These are phyloP conservation scores for Delphinus delphis DNA, from an alignment of 2,113 vertebrate genomes.

Conservation along the genomic window DNA sequence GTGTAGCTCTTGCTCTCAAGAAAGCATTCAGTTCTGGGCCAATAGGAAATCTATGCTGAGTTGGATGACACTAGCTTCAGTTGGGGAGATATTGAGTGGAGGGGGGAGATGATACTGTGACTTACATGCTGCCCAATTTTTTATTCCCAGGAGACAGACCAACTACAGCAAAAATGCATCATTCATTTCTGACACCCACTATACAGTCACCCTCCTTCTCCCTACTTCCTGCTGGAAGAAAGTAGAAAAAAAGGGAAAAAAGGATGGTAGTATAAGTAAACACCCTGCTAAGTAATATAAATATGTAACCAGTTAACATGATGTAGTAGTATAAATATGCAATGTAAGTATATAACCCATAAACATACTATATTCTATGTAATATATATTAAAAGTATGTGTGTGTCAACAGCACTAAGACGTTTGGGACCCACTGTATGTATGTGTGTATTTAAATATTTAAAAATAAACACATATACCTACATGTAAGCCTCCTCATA, in stretches of 20 bases:
- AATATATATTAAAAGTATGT: background rate
- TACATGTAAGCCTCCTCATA: background rate
- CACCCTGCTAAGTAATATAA: background rate
- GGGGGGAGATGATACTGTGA: background rate
- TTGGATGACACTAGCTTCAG: background rate
- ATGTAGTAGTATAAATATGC: background rate
- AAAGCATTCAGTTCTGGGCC: background rate
- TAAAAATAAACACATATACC: background rate
- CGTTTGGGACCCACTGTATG: background rate
- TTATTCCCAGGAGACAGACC: background rate
- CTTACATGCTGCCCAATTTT: background rate
- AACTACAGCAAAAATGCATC: background rate
- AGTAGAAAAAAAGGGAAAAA: background rate
- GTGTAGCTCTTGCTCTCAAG: background rate
- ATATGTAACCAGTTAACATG: background rate
- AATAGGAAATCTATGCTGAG: background rate
- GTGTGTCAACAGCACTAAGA: background rate
- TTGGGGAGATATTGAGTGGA: background rate
- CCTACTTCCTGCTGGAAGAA: background rate
- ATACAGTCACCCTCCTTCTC: background rate
- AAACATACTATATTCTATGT: background rate
- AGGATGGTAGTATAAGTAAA: background rate
- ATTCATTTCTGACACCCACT: background rate
- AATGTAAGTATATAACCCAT: background rate
- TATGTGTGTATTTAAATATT: background rate